Conservation (phyloP, 2,797 vertebrate species). For the Enteromius mattozi region DNA sequence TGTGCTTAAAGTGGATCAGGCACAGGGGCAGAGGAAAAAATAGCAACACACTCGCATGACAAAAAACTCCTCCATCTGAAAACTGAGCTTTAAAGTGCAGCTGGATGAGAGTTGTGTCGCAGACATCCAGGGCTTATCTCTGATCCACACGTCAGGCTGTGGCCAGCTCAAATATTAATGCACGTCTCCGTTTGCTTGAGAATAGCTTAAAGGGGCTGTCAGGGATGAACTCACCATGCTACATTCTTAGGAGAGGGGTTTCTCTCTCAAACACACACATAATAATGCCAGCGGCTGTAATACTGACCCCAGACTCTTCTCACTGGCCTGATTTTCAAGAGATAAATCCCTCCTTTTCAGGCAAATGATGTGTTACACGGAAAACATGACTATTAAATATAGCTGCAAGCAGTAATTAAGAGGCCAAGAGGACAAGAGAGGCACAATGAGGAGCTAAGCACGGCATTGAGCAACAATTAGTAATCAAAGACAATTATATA, state of each 20-base stretch:
- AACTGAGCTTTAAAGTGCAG: conserved; percentile 28
- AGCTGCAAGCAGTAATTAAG: background rate
- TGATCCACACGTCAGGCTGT: conserved; percentile 34
- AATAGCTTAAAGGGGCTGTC: conserved; percentile 38
- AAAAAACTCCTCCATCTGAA: conserved; percentile 27
- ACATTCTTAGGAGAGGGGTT: conserved; percentile 31
- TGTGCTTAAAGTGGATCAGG: conserved; percentile 13
- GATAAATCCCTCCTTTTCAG: background rate
- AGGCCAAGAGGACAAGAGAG: background rate
- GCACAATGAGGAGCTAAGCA: background rate
- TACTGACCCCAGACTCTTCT: background rate
- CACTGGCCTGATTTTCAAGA: background rate
- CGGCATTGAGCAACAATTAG: background rate
- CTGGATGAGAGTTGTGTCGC: conserved; percentile 16
- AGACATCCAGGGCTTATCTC: conserved; percentile 16
- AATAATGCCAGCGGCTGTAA: background rate
- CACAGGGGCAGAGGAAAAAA: conserved; percentile 18
- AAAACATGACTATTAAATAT: background rate
- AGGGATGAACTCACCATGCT: conserved; percentile 7
- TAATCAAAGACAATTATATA: background rate
- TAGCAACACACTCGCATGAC: background rate
- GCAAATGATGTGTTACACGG: background rate
- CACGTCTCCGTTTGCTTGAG: conserved; percentile 27
- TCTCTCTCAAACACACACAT: background rate
- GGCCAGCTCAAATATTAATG: conserved; percentile 49